Percentiles rank a stretch among this genome's conserved stretches.
phyloP scores from a whole-genome alignment of 2,797 vertebrate species.

The Melanotaenia nigrans region DNA sequence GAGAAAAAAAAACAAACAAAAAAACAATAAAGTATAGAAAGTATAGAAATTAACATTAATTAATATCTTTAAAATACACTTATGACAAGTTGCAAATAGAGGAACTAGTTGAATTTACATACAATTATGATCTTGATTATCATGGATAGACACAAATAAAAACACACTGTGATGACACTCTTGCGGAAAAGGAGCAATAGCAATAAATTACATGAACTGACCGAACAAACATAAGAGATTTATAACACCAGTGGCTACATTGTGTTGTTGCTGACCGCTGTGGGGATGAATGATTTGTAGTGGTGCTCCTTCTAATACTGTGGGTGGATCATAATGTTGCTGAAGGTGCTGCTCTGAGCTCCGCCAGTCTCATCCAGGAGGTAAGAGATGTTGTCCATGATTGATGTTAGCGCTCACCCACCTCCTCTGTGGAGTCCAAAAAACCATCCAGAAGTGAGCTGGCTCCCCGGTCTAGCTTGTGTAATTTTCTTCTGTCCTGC shows the following conservation, averaged over 20 bases:
- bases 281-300: background rate
- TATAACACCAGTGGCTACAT: background rate
- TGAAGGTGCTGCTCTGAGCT: background rate
- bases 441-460: background rate
- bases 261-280: background rate
- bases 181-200: background rate
- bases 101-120: too few relatives aligned
- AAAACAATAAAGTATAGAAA: too few relatives aligned
- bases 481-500: background rate
- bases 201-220: background rate
- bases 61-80: too few relatives aligned
- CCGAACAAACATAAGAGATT: background rate
- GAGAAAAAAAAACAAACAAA: too few relatives aligned
- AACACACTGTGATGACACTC: background rate
- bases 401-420: background rate
- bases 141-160: background rate
- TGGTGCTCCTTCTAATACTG: background rate
- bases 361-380: background rate
- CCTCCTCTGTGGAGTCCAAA: background rate
- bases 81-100: too few relatives aligned
- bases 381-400: background rate
- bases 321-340: background rate
- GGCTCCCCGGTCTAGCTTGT: background rate
- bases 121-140: background rate
- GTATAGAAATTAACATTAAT: too few relatives aligned